These are phyloP conservation scores for Ephialtes manifestator DNA, from an alignment of 2,888 invertebrate species.

Conservation along the genomic window DNA sequence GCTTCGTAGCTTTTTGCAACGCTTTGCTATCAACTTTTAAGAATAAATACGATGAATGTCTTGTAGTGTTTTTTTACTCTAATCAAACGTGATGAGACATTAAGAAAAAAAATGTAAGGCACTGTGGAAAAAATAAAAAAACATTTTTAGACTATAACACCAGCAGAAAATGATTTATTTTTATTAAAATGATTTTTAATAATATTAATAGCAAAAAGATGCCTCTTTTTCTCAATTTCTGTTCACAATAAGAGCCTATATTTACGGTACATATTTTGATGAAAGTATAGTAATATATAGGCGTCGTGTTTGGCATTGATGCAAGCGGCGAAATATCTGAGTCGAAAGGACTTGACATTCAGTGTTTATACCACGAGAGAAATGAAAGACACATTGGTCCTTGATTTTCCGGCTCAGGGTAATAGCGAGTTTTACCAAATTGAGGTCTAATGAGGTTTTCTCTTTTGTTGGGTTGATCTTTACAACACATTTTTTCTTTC, in stretches of 20 bases:
- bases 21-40: no score
- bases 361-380: neutral
- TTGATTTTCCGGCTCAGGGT: conserved; percentile 42
- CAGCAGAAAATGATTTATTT: no score
- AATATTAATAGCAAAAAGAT: no score
- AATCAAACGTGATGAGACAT: no score
- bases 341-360: conserved; percentile 10
- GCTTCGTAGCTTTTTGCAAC: neutral
- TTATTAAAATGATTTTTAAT: no score
- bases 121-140: no score
- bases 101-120: no score
- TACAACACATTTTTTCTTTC: neutral
- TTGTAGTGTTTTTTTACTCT: no score
- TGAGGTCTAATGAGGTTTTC: conserved; percentile 46
- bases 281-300: conserved; percentile 12
- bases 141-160: no score
- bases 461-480: neutral
- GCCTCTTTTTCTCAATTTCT: conserved; percentile 13
- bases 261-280: neutral
- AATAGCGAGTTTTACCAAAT: conserved; percentile 14
- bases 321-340: conserved; percentile 23
- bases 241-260: neutral
- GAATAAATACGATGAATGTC: no score
- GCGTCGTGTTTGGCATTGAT: neutral
- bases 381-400: conserved; percentile 52